Evolutionary conservation across 1,140 invertebrate species (phyloP).

Genomic region (Hyles euphorbiae): DNA sequence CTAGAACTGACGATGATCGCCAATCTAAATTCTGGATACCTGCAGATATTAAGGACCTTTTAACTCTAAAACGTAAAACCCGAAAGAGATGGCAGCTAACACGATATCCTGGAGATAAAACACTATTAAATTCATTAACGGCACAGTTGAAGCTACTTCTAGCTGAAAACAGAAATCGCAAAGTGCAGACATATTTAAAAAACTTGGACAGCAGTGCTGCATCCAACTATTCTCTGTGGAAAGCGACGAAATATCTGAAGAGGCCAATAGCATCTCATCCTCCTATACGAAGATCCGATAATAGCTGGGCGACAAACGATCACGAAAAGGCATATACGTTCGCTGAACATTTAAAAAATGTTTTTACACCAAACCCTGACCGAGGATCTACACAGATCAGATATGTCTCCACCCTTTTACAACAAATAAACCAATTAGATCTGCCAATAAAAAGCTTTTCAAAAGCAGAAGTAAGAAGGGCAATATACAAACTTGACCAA

Average conservation of each 20-base stretch:
- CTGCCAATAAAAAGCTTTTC: constrained; percentile 7
- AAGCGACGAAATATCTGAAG: constrained; percentile 22
- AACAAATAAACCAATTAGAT: constrained; percentile 2
- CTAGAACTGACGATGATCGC: background rate
- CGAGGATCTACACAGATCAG: too few species aligned
- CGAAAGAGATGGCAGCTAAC: constrained; percentile 19
- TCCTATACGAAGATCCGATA: constrained; percentile 10
- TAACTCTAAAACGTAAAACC: constrained; percentile 17
- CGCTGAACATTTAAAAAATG: constrained; percentile 14
- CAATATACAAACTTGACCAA: constrained; percentile 10
- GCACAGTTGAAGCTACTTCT: constrained; percentile 16
- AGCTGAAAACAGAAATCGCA: constrained; percentile 8
- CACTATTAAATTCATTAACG: constrained; percentile 13
- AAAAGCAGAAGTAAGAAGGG: constrained; percentile 5
- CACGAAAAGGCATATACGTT: constrained; percentile 20
- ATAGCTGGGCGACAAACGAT: constrained; percentile 17
- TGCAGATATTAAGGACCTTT: constrained; percentile 3
- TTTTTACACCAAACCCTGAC: too few species aligned
- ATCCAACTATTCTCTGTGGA: constrained; percentile 26
- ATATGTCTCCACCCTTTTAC: too few species aligned
- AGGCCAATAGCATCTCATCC: constrained; percentile 7
- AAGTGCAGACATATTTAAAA: constrained; percentile 12
- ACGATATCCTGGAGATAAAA: constrained; percentile 17
- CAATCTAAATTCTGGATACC: background rate
- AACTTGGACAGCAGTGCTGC: constrained; percentile 13